A percentile compares a stretch with the other conserved stretches of the same genome.
Evolutionary conservation across 2,113 vertebrate genomes (phyloP).

Genomic region (Glareola pratincola): DNA sequence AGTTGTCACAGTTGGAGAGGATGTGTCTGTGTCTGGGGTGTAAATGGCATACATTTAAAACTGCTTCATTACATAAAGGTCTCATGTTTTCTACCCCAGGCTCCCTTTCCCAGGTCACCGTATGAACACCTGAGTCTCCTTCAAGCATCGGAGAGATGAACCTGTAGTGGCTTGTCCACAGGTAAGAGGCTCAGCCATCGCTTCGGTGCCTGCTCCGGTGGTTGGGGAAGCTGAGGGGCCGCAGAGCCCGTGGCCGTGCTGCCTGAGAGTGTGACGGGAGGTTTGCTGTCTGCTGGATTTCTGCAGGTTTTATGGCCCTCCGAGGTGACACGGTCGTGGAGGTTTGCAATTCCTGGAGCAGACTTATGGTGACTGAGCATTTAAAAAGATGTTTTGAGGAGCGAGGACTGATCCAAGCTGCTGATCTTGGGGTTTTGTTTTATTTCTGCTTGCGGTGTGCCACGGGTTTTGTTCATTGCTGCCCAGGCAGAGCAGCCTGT

Average conservation of each 20-base stretch:
- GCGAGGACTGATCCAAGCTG: not conserved
- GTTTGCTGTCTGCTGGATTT: rapidly evolving
- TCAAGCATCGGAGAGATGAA: not conserved
- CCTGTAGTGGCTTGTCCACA: not conserved
- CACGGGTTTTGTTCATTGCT: not conserved
- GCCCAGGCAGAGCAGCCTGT: not conserved
- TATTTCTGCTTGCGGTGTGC: not conserved
- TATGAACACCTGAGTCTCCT: not conserved
- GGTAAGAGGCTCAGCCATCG: not conserved
- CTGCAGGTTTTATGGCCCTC: not conserved
- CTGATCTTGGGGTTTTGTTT: rapidly evolving
- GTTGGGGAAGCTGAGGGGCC: rapidly evolving
- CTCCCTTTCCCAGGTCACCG: not conserved
- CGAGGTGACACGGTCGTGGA: rapidly evolving
- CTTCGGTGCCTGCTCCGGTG: rapidly evolving
- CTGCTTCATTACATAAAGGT: not conserved
- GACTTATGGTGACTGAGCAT: rapidly evolving
- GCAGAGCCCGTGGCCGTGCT: rapidly evolving
- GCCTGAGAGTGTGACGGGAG: rapidly evolving
- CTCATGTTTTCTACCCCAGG: not conserved
- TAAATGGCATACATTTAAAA: no score
- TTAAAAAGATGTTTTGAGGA: not conserved
- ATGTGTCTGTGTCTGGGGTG: not conserved
- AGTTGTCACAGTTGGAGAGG: not conserved
- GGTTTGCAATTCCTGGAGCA: not conserved